Conservation (phyloP, 2,888 invertebrate species). For the Diadegma fenestrale region DNA sequence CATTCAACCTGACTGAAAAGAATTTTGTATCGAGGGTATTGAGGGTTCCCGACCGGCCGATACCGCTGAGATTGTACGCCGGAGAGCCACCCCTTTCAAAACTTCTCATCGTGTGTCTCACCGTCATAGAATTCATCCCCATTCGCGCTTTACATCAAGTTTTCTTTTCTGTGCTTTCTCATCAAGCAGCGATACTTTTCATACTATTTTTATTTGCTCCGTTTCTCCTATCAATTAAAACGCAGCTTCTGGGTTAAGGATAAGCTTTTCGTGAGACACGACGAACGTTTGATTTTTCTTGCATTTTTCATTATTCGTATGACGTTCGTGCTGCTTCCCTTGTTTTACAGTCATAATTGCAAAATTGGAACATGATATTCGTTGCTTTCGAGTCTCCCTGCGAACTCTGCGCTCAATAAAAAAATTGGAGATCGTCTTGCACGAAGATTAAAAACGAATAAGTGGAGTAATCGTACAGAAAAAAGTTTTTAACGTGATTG, state of each 20-base stretch:
- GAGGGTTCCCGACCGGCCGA: slow-evolving; percentile 73
- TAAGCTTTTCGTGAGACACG: not conserved
- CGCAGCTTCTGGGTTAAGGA: not conserved
- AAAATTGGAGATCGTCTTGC: not conserved
- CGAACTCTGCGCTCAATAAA: no score
- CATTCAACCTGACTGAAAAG: slow-evolving; percentile 80
- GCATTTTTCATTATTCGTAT: not conserved
- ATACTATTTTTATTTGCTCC: not conserved
- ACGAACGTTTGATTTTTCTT: not conserved
- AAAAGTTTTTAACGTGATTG: slow-evolving; percentile 17
- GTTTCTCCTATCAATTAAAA: not conserved
- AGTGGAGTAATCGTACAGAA: slow-evolving; percentile 1
- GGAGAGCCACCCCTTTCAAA: slow-evolving; percentile 73
- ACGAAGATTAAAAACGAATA: slow-evolving; percentile 2
- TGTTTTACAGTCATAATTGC: not conserved
- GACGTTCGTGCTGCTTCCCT: not conserved
- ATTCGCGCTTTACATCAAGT: not conserved
- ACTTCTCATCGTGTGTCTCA: slow-evolving; percentile 50
- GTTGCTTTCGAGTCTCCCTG: not conserved
- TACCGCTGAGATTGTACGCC: slow-evolving; percentile 67
- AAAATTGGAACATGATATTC: not conserved
- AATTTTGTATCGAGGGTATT: slow-evolving; percentile 84
- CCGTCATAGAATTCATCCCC: slow-evolving; percentile 28
- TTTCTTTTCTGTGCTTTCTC: slow-evolving; percentile 47
- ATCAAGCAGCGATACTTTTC: slow-evolving; percentile 8